These are phyloP conservation scores for Drosophila aff. DNA, from an alignment of 1,140 invertebrate genomes.

Conservation along the genomic window DNA sequence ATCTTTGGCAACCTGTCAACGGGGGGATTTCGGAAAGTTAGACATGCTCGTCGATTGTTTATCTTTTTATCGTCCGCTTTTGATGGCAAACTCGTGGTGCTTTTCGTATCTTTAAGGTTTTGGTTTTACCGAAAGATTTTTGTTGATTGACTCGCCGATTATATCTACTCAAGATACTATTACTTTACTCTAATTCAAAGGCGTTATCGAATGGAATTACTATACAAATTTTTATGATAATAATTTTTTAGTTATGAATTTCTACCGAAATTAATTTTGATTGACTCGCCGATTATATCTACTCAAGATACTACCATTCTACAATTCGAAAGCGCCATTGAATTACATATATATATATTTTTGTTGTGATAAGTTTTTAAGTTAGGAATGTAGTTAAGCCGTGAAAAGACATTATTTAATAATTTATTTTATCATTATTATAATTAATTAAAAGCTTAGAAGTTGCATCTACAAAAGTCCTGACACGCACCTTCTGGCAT, in stretches of 20 bases:
- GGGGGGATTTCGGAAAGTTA: conserved; percentile 8
- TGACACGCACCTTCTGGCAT: no score
- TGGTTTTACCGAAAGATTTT: background rate
- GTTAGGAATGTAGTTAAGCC: no score
- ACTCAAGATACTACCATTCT: conserved; percentile 3
- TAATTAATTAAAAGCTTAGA: no score
- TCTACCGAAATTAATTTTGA: background rate
- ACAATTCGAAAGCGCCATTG: background rate
- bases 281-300: conserved; percentile 12
- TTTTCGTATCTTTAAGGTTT: conserved; percentile 11
- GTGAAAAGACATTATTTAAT: no score
- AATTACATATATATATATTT: background rate
- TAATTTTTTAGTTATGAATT: background rate
- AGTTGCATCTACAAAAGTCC: no score
- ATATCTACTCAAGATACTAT: conserved; percentile 10
- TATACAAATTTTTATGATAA: background rate
- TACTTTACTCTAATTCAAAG: background rate
- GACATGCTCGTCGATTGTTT: conserved; percentile 2
- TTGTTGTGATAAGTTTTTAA: background rate
- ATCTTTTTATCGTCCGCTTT: conserved; percentile 7
- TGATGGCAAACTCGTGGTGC: conserved; percentile 23
- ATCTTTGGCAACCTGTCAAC: conserved; percentile 85
- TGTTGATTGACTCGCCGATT: conserved; percentile 26
- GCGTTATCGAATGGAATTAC: background rate
- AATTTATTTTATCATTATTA: no score